Base-by-base conservation (phyloP, 2,797 vertebrate species). In the Oophaga sylvatica region DNA sequence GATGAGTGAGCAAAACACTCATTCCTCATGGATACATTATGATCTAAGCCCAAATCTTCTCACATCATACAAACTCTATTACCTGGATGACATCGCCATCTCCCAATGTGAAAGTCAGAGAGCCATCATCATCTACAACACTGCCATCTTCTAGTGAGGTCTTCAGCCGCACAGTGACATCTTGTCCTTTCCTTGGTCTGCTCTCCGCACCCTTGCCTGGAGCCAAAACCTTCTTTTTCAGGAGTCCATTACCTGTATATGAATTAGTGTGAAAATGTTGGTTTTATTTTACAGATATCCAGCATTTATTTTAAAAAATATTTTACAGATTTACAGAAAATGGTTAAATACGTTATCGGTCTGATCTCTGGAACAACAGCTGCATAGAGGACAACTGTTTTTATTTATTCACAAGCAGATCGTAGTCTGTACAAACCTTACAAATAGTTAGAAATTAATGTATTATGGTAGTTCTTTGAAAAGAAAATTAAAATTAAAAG, bases 31-130 rank as follows among this genome's bases (percentile, higher is more conserved):
- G 16, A 15, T 0, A 2, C 57, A 15, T 15, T 16, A 59, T 59
- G 57, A 59, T 15, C 57, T 17, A 59, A 16, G 57, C 16, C 11
- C 16, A 13, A 16, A 12, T 59, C 11, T 13, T 16, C 35, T 35
- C 35, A 59, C 57, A 13, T 59, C 16, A 2, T 20, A 70, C 67
- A 71, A 8, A 10, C 31, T 73, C 5, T 17, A 22, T 63, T 91
- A 99, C 98, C 96, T 99, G 98, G 68, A 99, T 94, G 65, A 99
- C 96, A 0, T 99, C 98, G 0, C 97, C 96, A 87, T 99, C 98
- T 16, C 98, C 98, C 70, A 99, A 88, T 0, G 97, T 98, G 91
- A 99, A 99, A 59, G 91, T 88, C 62, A 98, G 93, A 13, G 92
- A 86, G 0, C 92, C 90, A n/a, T 95, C 92, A 81, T 98, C 96